Evolutionary conservation across 2,888 invertebrate genomes (phyloP).

Genomic region (Polia nebulosa): DNA sequence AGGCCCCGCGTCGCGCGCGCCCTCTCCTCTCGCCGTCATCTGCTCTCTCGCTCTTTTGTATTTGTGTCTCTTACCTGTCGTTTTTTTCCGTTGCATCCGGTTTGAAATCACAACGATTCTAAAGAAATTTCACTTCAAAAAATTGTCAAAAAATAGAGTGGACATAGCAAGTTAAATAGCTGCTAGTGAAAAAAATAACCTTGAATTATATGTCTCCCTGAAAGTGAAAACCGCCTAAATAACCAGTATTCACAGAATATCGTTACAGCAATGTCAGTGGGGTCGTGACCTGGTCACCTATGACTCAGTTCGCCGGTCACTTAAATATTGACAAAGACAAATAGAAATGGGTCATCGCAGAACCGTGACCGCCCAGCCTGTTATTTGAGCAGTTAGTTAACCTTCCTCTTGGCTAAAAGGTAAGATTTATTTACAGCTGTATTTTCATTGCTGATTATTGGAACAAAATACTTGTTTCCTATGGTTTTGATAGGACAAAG

Average conservation of each 20-base stretch:
- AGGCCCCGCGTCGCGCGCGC: too few species aligned
- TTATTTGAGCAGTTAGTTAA: conserved; percentile 13
- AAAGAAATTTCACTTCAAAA: too few species aligned
- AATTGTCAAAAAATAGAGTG: too few species aligned
- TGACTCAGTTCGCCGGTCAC: conserved; percentile 18
- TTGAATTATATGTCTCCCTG: too few species aligned
- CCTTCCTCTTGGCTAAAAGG: conserved; percentile 1
- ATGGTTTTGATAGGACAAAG: too few species aligned
- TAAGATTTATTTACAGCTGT: not conserved
- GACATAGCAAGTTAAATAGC: too few species aligned
- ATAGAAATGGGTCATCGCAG: conserved; percentile 32
- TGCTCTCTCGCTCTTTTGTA: too few species aligned
- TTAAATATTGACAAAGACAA: conserved; percentile 45
- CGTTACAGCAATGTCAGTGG: not conserved
- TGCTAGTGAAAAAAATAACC: too few species aligned
- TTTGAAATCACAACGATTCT: too few species aligned
- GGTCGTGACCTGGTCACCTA: conserved; percentile 39
- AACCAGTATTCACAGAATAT: not conserved
- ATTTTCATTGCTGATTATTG: not conserved
- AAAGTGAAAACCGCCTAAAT: not conserved
- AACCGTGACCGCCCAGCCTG: not conserved
- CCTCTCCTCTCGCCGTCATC: too few species aligned
- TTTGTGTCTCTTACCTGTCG: too few species aligned
- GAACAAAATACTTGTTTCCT: not conserved
- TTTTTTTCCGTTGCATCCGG: too few species aligned